Evolutionary conservation across 2,113 vertebrate species (phyloP).

Genomic region (Climacteris rufus): DNA sequence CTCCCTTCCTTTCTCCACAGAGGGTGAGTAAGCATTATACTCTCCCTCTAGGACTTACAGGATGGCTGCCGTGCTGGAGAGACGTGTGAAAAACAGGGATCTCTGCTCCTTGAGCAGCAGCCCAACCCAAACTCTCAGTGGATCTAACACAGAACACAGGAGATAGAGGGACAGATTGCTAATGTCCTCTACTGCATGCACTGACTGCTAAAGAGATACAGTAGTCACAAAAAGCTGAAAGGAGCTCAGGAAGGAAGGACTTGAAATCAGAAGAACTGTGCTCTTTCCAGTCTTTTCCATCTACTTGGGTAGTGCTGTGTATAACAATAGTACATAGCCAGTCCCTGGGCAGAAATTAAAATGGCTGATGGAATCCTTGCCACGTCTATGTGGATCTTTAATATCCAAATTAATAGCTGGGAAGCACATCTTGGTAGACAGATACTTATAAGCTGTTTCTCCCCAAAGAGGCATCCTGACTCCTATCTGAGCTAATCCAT

Average conservation of each 20-base stretch:
- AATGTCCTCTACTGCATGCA: neutral
- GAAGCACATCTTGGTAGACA: neutral
- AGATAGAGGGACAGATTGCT: neutral
- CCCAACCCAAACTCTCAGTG: neutral
- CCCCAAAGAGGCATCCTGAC: neutral
- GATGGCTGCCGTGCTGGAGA: fast-evolving
- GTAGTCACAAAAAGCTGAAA: neutral
- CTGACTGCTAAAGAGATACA: neutral
- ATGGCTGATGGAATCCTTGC: neutral
- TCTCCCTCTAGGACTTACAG: neutral
- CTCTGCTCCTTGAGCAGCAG: neutral
- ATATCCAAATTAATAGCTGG: neutral
- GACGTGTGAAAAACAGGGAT: fast-evolving
- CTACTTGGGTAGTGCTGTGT: neutral
- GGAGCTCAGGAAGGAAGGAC: neutral
- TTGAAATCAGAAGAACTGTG: neutral
- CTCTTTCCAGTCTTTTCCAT: neutral
- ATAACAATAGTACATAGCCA: neutral
- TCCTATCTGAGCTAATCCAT: neutral
- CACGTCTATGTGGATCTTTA: neutral
- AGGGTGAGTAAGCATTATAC: neutral
- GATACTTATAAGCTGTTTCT: neutral
- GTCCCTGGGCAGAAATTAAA: neutral
- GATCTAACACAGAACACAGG: neutral
- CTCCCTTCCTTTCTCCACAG: neutral